Conservation (phyloP, 2,113 vertebrate genomes). For the Syngnathus floridae region DNA sequence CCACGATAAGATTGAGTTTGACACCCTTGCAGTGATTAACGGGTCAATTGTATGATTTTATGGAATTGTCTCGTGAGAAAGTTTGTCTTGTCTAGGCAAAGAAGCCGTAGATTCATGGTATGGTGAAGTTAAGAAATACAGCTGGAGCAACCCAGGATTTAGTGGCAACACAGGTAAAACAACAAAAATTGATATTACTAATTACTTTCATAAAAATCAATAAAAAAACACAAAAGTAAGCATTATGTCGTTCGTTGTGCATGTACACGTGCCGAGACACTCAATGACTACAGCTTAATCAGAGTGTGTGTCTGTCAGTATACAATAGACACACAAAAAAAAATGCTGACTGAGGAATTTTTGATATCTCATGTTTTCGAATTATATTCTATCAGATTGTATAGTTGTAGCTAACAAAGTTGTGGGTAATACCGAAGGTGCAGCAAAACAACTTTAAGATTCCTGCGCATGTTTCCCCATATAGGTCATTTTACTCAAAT, state of each 20-base stretch:
- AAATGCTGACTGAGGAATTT: no score
- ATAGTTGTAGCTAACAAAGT: neutral
- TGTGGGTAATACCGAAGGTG: neutral
- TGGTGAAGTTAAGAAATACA: constrained; percentile 59
- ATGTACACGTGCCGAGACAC: no score
- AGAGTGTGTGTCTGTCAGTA: no score
- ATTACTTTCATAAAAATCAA: neutral
- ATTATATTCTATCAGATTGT: neutral
- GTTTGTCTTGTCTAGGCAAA: constrained; percentile 36
- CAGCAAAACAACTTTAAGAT: neutral
- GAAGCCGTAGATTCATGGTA: constrained; percentile 60
- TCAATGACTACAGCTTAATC: no score
- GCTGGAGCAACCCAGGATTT: constrained; percentile 38
- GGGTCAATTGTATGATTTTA: neutral
- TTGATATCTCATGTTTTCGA: neutral
- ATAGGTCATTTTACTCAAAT: constrained; percentile 71
- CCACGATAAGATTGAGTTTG: no score
- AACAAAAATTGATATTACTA: neutral
- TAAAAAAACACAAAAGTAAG: neutral
- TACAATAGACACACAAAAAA: no score
- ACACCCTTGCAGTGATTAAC: neutral
- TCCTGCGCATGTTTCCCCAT: neutral
- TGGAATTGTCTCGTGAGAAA: neutral
- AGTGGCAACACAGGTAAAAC: constrained; percentile 31
- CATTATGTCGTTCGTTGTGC: neutral